Percentiles rank a stretch among this genome's conserved stretches.
These are phyloP conservation scores for Pollenia griseotomentosa DNA, from an alignment of 2,888 invertebrate species.

Conservation along the genomic window DNA sequence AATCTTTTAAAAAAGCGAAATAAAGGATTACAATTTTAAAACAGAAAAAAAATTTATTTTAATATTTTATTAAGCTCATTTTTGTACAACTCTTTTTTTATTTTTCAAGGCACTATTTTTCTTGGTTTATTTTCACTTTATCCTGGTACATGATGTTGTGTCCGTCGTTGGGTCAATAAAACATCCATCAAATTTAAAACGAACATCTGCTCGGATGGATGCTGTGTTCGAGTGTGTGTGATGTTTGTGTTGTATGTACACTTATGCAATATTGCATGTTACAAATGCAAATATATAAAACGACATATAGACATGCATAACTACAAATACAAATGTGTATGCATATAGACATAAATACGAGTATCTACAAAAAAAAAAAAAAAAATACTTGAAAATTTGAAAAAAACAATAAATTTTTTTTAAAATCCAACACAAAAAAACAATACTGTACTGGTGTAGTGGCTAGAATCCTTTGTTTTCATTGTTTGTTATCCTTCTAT, in stretches of 20 bases:
- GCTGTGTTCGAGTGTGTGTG: constrained; percentile 27
- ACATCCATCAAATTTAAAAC: constrained; percentile 55
- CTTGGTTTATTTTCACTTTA: background rate
- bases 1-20: background rate
- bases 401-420: constrained; percentile 21
- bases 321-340: background rate
- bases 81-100: constrained; percentile 3
- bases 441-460: constrained; percentile 50
- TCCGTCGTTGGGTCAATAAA: constrained; percentile 72
- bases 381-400: constrained; percentile 47
- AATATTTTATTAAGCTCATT: constrained; percentile 38
- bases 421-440: constrained; percentile 13
- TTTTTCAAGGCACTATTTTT: constrained; percentile 1
- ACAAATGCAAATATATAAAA: constrained; percentile 16
- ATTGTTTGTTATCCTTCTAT: constrained; percentile 63
- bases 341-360: background rate
- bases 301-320: background rate
- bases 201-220: constrained; percentile 69
- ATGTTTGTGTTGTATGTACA: background rate
- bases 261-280: constrained; percentile 59
- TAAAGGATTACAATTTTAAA: constrained; percentile 37
- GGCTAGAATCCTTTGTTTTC: constrained; percentile 66
- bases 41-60: constrained; percentile 5
- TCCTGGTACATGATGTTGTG: constrained; percentile 31
- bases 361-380: background rate